Conservation (phyloP, 2,888 invertebrate species). For the Tyria jacobaeae region DNA sequence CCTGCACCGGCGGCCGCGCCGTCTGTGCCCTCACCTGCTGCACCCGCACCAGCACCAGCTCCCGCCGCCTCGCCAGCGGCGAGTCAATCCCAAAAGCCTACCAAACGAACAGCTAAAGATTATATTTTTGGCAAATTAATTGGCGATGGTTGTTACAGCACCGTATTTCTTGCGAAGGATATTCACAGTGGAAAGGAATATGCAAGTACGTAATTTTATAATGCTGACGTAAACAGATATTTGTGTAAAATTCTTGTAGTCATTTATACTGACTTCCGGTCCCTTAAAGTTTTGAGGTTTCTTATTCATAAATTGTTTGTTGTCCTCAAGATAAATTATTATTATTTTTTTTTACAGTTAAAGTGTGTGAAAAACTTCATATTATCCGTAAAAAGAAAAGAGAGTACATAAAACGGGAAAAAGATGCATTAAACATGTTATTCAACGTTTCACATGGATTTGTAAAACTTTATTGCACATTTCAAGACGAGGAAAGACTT, state of each 20-base stretch:
- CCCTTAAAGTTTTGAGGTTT: neutral
- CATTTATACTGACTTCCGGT: neutral
- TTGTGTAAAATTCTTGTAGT: neutral
- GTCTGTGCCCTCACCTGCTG: constrained; percentile 71
- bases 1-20: constrained; percentile 76
- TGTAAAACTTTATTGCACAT: constrained; percentile 97
- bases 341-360: constrained; percentile 89
- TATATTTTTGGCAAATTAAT: constrained; percentile 98
- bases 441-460: constrained; percentile 94
- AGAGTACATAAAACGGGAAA: constrained; percentile 97
- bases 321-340: neutral
- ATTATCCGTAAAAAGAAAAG: constrained; percentile 97
- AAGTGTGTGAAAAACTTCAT: constrained; percentile 98
- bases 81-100: constrained; percentile 74
- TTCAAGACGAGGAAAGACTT: constrained; percentile 96
- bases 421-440: constrained; percentile 95
- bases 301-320: neutral
- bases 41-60: constrained; percentile 73
- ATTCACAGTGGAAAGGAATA: constrained; percentile 95
- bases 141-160: constrained; percentile 99
- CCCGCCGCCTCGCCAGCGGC: constrained; percentile 75
- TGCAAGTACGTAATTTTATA: constrained; percentile 92
- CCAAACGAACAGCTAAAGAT: constrained; percentile 93
- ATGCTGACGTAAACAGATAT: neutral
- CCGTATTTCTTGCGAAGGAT: constrained; percentile 97